Evolutionary conservation across 2,113 vertebrate genomes (phyloP).

Genomic region (Centropus bengalensis): DNA sequence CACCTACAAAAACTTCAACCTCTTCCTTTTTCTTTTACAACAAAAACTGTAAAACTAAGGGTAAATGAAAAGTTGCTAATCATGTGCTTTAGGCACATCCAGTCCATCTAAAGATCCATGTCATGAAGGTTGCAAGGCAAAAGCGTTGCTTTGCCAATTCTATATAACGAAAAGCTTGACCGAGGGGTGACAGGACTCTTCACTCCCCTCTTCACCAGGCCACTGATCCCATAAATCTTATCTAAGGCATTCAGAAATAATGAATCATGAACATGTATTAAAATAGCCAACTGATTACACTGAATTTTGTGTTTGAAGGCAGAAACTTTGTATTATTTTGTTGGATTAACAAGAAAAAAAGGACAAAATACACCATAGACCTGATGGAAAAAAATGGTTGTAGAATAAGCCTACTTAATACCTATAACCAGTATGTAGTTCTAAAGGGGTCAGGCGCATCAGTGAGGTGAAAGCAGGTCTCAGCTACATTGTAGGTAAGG

Average conservation of each 20-base stretch:
- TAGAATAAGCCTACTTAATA: not conserved
- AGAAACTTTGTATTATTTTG: not conserved
- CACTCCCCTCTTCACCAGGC: not conserved
- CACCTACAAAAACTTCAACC: not conserved
- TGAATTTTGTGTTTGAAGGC: not conserved
- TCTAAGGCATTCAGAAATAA: slow-evolving; percentile 27
- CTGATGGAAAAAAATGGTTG: not conserved
- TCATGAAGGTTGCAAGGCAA: slow-evolving; percentile 7
- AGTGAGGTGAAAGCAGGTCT: not conserved
- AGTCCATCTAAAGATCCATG: not conserved
- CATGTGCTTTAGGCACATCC: not conserved
- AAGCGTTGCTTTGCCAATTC: not conserved
- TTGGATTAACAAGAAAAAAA: not conserved
- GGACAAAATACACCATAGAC: not conserved
- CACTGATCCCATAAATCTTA: slow-evolving; percentile 22
- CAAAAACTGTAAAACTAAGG: not conserved
- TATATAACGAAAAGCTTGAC: not conserved
- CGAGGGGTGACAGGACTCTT: not conserved
- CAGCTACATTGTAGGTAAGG: not conserved
- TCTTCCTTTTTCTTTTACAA: not conserved
- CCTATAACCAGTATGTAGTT: not conserved
- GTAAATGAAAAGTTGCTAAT: not conserved
- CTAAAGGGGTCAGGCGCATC: not conserved
- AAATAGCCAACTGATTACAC: not conserved
- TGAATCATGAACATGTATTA: not conserved